Evolutionary conservation across 1,140 invertebrate genomes (phyloP), one percentile per base, ranked within the genome.

Genomic region (Cherax destructor): DNA sequence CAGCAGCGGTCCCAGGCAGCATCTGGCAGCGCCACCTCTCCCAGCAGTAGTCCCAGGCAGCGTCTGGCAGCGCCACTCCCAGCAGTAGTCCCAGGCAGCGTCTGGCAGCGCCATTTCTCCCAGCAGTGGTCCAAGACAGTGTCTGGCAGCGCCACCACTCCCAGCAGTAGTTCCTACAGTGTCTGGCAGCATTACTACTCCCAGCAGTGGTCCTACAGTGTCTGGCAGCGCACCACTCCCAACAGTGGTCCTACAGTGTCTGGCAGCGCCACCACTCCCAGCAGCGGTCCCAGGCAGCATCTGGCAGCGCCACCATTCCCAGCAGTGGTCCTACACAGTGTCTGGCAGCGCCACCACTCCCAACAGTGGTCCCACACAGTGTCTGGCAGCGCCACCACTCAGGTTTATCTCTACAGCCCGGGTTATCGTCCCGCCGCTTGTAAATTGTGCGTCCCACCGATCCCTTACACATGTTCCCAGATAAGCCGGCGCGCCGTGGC

Each of bases 391-490:
- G 50, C 81, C 49, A 52, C 59, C 59, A 83, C 59, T 56, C 24
- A 5, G 30, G 56, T 24, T 83, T 83, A 83, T 83, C 81, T 69
- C 59, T 21, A 83, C 81, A 61, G 81, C 59, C 81, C 4, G 59
- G 81, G 81, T 83, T 83, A 83, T 83, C 81, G 81, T 24, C 30
- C 59, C 6, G 59, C 61, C 61, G 41, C 81, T 69, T 83, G 81
- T 83, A 83, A 83, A 83, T 83, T 83, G 81, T 49, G 61, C 59
- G 69, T 13, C 24, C 81, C 41, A 47, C 59, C 81, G 81, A 69
- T 83, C 59, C 81, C 49, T 83, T 83, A 83, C 81, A 83, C 81
- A 69, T 83, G 81, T 83, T 83, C 61, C 81, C 30, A 69, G 81
- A 83, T 83, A 83, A 83, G 81, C 30, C 56, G 59, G 24, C 21